Evolutionary conservation across 2,797 vertebrate species (phyloP).

Genomic region (Neosalanx taihuensis): DNA sequence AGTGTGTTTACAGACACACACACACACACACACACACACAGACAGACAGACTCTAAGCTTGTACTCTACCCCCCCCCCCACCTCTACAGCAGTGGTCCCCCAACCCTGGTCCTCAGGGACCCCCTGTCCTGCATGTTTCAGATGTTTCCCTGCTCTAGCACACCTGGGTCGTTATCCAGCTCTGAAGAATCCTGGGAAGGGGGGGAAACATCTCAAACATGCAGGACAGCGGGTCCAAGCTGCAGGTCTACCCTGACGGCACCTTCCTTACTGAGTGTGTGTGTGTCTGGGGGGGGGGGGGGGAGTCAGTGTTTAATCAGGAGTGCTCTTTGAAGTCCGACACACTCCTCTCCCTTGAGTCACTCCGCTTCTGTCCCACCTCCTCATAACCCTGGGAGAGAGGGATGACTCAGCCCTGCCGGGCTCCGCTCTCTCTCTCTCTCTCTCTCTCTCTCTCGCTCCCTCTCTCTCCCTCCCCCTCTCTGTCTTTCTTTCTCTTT

Average conservation of each 20-base stretch:
- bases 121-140: no score
- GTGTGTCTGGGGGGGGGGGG: neutral
- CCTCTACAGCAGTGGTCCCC: no score
- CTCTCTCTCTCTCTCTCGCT: neutral
- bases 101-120: no score
- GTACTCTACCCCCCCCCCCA: neutral
- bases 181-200: no score
- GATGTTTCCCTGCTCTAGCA: no score
- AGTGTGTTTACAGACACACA: constrained; percentile 44
- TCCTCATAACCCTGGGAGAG: constrained; percentile 50
- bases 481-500: neutral
- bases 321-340: constrained; percentile 30
- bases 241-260: neutral
- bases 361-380: constrained; percentile 61
- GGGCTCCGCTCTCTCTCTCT: neutral
- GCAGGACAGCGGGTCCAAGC: no score
- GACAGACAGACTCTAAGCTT: neutral
- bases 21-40: neutral
- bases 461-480: neutral
- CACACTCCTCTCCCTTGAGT: constrained; percentile 54
- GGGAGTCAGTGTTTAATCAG: neutral
- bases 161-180: no score
- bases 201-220: no score
- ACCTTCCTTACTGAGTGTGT: neutral
- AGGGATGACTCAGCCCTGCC: constrained; percentile 61